Evolutionary conservation across 2,113 vertebrate genomes (phyloP).

Genomic region (Myotis yumanensis): DNA sequence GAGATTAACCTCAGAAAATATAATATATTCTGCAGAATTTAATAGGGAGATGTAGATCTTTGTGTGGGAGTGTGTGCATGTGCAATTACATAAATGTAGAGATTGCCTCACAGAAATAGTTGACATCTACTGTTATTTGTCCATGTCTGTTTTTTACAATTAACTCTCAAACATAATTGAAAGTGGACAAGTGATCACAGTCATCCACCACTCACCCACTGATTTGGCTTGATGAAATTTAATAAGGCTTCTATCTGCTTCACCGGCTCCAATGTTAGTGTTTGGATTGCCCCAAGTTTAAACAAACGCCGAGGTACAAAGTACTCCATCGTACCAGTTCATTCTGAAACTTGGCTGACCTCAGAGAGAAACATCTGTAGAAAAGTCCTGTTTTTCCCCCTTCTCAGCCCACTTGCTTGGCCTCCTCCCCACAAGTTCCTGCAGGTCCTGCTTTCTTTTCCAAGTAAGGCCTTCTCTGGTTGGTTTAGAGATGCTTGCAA

Average conservation of each 20-base stretch:
- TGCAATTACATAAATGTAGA: background rate
- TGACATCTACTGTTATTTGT: background rate
- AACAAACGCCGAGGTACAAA: background rate
- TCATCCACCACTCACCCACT: background rate
- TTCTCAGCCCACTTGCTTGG: background rate
- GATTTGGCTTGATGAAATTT: background rate
- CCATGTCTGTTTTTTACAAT: background rate
- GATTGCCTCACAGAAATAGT: background rate
- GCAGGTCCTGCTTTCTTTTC: background rate
- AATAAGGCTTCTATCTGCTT: background rate
- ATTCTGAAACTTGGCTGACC: background rate
- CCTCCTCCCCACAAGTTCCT: background rate
- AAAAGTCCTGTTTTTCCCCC: background rate
- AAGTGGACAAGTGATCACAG: background rate
- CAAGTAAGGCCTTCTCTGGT: background rate
- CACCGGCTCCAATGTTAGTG: background rate
- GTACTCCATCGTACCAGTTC: background rate
- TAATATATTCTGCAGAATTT: background rate
- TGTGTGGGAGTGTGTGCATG: background rate
- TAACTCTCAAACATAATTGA: background rate
- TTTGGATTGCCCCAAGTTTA: background rate
- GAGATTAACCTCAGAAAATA: background rate
- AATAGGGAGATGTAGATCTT: background rate
- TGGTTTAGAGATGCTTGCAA: background rate
- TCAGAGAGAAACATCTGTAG: background rate